phyloP scores from a whole-genome alignment of 2,888 invertebrate species.

The Ganaspis brasiliensis region DNA sequence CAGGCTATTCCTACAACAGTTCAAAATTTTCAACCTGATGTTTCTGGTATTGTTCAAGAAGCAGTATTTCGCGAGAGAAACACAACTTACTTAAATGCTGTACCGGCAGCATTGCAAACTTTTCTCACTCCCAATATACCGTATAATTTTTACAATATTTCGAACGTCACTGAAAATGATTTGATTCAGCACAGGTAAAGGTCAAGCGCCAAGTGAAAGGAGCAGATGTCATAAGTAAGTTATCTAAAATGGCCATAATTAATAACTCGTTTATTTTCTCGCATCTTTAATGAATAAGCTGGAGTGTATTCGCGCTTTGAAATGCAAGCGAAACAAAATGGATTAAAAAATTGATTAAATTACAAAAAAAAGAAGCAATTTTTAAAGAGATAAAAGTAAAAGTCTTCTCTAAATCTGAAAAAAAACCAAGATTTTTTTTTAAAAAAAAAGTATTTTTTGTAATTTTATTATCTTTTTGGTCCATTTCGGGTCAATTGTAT shows the following conservation, averaged over 20 bases:
- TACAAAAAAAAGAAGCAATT: too few species aligned
- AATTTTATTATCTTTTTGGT: too few species aligned
- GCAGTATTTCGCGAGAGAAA: constrained; percentile 73
- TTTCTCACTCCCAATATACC: constrained; percentile 76
- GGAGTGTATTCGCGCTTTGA: too few species aligned
- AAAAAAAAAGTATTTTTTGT: too few species aligned
- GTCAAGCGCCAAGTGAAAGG: constrained; percentile 28
- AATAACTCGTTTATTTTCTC: constrained; percentile 25
- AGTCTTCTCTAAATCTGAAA: too few species aligned
- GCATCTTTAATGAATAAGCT: constrained; percentile 1
- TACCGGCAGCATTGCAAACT: constrained; percentile 72
- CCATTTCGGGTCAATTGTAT: too few species aligned
- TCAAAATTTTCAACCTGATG: constrained; percentile 72
- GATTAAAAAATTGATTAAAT: too few species aligned
- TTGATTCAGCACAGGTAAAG: constrained; percentile 73
- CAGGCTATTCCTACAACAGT: constrained; percentile 73
- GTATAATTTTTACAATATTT: constrained; percentile 78
- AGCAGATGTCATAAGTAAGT: constrained; percentile 5
- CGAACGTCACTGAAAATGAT: constrained; percentile 73
- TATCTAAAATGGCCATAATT: constrained; percentile 25
- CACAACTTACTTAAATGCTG: constrained; percentile 73
- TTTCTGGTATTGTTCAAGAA: constrained; percentile 64
- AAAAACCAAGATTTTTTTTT: too few species aligned
- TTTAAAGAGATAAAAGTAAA: too few species aligned
- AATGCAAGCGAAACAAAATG: too few species aligned